Evolutionary conservation across 2,888 invertebrate species (phyloP), one percentile per base, ranked within the genome.

Genomic region (Coenonympha glycerion): DNA sequence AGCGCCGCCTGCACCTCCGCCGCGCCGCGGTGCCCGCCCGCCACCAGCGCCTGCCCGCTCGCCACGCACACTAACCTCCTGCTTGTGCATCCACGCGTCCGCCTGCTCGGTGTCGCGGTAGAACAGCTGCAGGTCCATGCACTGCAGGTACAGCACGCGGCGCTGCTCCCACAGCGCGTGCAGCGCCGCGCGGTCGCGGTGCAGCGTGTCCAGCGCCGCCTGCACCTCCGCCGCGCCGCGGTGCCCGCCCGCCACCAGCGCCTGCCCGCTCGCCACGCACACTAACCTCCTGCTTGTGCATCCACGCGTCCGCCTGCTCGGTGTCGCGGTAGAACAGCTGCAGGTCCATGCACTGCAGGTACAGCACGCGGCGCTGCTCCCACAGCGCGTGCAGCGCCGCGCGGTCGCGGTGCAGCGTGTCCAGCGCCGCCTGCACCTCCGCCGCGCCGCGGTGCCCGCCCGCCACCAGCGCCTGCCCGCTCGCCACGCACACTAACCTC

Each of bases 71-170:
- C 24, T 24, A 24, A 8, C 24, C 6, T 8, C 98, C 76, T 99
- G 99, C 77, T 99, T 99, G 56, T 98, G 97, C 98, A 99, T 99
- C 98, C 99, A 99, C 1, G 99, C 97, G 76, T 99, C 99, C 0
- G 99, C 99, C 86, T 99, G 98, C 80, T 99, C 99, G 1, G 98
- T 98, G 77, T 99, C 98, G 24, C 99, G 90, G 79, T 98, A 98
- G 88, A 99, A 99, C 8, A 99, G 89, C 85, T 99, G 99, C 73
- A 99, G 89, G 75, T 99, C 99, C 98, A 99, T 98, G 86, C 99
- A 99, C 87, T 99, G 99, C 76, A 99, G 97, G 79, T 99, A 99
- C 40, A 98, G 89, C 69, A 98, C 95, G 47, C 98, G 91, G 33
- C 98, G 91, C 79, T 98, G 97, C 73, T 99, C 98, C 99, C 99